Evolutionary conservation across 2,888 invertebrate species (phyloP).

Genomic region (Morinoia aosen): DNA sequence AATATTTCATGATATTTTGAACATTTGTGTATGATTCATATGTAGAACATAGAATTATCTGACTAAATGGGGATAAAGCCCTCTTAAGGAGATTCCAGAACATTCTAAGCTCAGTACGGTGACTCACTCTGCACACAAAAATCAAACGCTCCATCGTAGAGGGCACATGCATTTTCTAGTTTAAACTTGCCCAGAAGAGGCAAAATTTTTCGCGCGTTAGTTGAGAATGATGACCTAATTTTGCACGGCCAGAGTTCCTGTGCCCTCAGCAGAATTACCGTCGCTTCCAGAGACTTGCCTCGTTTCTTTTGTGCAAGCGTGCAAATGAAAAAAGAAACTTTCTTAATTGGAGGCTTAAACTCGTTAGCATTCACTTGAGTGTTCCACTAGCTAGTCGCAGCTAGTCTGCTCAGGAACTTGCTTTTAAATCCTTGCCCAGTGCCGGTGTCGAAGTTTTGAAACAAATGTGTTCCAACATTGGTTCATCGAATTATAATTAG

Average conservation of each 20-base stretch:
- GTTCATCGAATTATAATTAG: no score
- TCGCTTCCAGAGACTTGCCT: neutral
- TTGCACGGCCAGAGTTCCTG: neutral
- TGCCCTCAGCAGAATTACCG: neutral
- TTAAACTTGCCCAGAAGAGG: neutral
- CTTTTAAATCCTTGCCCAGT: neutral
- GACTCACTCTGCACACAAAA: no score
- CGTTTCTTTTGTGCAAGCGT: neutral
- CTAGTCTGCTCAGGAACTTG: neutral
- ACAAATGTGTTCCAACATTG: no score
- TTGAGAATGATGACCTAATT: neutral
- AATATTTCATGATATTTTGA: no score
- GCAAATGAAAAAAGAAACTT: slow-evolving; percentile 1
- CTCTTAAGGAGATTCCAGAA: no score
- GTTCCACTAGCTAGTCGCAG: neutral
- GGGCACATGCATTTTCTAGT: neutral
- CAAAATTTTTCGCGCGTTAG: neutral
- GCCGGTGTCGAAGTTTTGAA: neutral
- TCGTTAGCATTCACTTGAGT: neutral
- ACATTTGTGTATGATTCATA: no score
- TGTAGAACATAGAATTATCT: no score
- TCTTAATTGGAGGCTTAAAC: slow-evolving; percentile 1
- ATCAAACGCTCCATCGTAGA: neutral
- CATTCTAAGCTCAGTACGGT: no score
- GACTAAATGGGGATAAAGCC: no score